A percentile compares a stretch with the other conserved stretches of the same genome.
These are phyloP conservation scores for Calyptomena viridis DNA, from an alignment of 2,113 vertebrate species.

Conservation along the genomic window DNA sequence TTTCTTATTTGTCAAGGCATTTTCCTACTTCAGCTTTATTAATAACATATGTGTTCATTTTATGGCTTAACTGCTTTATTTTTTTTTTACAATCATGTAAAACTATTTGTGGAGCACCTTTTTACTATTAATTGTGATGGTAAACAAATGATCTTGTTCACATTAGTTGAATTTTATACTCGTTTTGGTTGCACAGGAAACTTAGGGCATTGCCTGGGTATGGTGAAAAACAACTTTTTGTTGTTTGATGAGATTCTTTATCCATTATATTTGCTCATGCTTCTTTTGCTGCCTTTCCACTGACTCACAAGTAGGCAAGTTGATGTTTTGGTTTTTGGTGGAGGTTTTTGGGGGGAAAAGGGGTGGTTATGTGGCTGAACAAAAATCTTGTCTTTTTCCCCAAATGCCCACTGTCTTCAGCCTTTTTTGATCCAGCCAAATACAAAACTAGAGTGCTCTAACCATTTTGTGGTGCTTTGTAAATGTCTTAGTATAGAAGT, in stretches of 20 bases:
- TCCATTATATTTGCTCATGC: neutral
- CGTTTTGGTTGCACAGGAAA: neutral
- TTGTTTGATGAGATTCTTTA: neutral
- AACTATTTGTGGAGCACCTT: neutral
- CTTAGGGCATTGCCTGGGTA: neutral
- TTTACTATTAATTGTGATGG: neutral
- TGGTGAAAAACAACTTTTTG: neutral
- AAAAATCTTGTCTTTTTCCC: neutral
- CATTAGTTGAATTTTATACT: neutral
- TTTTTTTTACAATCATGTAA: neutral
- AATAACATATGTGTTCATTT: neutral
- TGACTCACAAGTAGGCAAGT: rapidly evolving
- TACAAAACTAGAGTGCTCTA: neutral
- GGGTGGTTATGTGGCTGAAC: neutral
- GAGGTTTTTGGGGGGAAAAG: rapidly evolving
- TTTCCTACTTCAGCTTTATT: neutral
- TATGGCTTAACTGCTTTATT: neutral
- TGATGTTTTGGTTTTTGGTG: neutral
- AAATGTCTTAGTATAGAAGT: neutral
- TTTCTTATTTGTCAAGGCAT: neutral
- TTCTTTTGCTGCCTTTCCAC: neutral
- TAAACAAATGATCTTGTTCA: neutral
- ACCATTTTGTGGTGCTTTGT: neutral
- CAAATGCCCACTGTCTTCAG: neutral
- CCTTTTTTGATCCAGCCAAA: neutral